Conservation (phyloP, 2,113 vertebrate genomes). For the Zapus hudsonius region DNA sequence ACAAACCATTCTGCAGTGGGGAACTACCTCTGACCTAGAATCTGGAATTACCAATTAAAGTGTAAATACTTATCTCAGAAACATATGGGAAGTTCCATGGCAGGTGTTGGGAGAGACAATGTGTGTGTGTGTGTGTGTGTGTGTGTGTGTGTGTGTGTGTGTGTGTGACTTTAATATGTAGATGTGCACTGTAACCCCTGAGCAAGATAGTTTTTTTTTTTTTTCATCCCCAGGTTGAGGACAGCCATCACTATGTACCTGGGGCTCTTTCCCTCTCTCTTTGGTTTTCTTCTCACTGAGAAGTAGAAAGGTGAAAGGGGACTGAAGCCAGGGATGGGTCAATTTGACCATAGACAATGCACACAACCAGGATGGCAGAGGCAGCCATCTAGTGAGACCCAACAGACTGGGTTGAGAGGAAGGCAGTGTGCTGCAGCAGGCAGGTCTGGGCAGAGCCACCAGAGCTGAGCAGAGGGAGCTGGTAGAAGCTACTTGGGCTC, state of each 20-base stretch:
- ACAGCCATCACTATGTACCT: too few species aligned
- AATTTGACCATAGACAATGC: background rate
- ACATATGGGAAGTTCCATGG: background rate
- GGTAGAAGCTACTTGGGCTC: background rate
- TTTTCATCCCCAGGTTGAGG: background rate
- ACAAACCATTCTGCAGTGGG: background rate
- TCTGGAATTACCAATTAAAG: background rate
- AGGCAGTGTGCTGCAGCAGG: too few species aligned
- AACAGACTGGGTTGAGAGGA: fast-evolving
- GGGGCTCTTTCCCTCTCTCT: background rate
- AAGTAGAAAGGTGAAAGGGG: background rate
- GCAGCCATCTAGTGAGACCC: background rate
- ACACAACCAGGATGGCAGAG: background rate
- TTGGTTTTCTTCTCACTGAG: background rate
- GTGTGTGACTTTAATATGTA: background rate
- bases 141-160: background rate
- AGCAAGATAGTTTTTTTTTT: background rate
- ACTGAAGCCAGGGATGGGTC: background rate
- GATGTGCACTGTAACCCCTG: background rate
- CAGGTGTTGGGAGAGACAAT: background rate
- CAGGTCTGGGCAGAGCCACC: fast-evolving
- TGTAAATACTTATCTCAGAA: constrained; percentile 8
- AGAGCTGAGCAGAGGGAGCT: fast-evolving
- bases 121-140: background rate
- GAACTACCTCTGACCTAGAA: background rate